Evolutionary conservation across 2,113 vertebrate genomes (phyloP), one percentile per base, ranked within the genome.

Genomic region (Aramus guarauna): DNA sequence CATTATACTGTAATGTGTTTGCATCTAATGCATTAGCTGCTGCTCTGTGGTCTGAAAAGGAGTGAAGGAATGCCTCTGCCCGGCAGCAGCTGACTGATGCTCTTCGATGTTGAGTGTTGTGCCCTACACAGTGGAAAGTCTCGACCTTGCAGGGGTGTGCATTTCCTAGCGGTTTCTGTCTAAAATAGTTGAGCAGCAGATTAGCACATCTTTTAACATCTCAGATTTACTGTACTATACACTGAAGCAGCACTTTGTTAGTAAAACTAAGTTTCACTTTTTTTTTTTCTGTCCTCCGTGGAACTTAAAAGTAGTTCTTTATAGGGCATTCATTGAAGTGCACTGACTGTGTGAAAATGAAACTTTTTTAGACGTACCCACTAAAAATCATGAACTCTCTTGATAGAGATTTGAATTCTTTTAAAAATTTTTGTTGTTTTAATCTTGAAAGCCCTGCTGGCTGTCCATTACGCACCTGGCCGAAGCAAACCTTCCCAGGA

Each of bases 391-490:
- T 19, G 9, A 79, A 27, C 43, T 29, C 8, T 15, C 6, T 69
- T 0, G 0, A 7, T 47, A 56, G 0, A 15, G 14, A 19, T 83
- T 75, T 56, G 45, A 52, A 75, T 63, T 81, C 0, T 12, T 67
- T 26, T 41, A 43, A 27, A 22, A 0, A 8, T 66, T 90, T 79
- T 75, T 53, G 18, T 74, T 2, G 2, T 16, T 78, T 91, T 59
- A 43, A 30, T 68, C 32, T 41, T 77, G 56, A 66, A 83, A 74
- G 37, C 22, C 14, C 55, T 48, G 22, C 27, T 45, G 37, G 15
- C 32, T 80, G 21, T 72, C 15, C 6, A 1, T 64, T 36, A 6
- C 0, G 0, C 24, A 36, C 47, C 32, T 50, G 47, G 8, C 32
- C 1, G 4, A 69, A 71, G 56, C 23, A 59, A 56, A 20, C 60